Evolutionary conservation across 2,113 vertebrate genomes (phyloP), one percentile per base, ranked within the genome.

Genomic region (crab-eating macaque (Macaca fascicularis)): DNA sequence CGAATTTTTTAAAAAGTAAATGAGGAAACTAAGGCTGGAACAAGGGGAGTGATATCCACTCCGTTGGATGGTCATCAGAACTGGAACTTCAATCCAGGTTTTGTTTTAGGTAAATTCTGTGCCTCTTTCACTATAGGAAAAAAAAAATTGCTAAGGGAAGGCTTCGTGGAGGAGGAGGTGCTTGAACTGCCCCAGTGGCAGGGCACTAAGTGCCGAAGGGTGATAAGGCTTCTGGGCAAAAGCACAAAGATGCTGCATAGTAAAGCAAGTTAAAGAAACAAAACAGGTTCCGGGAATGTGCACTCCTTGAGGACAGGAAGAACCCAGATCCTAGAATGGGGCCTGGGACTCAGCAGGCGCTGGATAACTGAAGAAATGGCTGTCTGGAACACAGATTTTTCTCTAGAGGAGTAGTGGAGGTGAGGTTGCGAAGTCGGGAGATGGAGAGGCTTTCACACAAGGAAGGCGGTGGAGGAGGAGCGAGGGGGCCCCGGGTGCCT

Each of bases 141-240:
- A 45, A 48, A 59, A 84, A 74, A 85, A 90, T 50, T 30, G 70
- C 12, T 76, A 11, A 59, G 22, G 78, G 64, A 80, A 80, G 52
- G 16, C 32, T 57, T 97, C 96, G 25, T 48, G 97, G 97, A 97
- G 92, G 82, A 87, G 22, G 35, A 80, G 69, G 25, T 84, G 64
- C 76, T 50, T 27, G n/a, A 45, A 57, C n/a, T 57, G 16, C 81
- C 4, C 43, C 72, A 59, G 40, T 38, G 57, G 40, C 59, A 82
- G 38, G 20, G n/a, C 30, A 67, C 50, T 50, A 87, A 61, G 76
- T 25, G 1, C 30, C 40, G 25, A 90, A 70, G 30, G 35, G 27
- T 22, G 57, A 64, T 38, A 50, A 59, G 17, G 25, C 22, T 48
- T 81, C 43, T 40, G 64, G 84, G 43, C 43, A 93, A 95, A 93